A percentile compares a stretch with the other conserved stretches of the same genome.
Evolutionary conservation across 2,888 invertebrate species (phyloP).

Genomic region (Drosophila neutralis): DNA sequence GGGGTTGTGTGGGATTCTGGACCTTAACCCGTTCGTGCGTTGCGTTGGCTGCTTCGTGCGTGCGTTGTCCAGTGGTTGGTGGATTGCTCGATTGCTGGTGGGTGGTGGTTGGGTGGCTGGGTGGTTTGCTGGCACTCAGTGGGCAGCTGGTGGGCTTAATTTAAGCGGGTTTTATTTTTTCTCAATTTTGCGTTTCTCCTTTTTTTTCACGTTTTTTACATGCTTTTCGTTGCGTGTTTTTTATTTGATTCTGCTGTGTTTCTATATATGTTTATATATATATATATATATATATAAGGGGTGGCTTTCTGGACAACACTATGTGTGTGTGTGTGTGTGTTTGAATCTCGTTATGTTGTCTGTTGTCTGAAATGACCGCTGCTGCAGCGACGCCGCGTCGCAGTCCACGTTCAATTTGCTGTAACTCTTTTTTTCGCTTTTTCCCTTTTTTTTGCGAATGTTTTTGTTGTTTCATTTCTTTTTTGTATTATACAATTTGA

Average conservation of each 20-base stretch:
- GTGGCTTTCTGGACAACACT: slow-evolving; percentile 50
- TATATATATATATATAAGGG: slow-evolving; percentile 40
- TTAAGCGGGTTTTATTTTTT: slow-evolving; percentile 81
- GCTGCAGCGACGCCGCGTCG: slow-evolving; percentile 60
- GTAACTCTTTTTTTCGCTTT: slow-evolving; percentile 66
- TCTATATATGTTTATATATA: slow-evolving; percentile 40
- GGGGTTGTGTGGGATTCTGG: slow-evolving; percentile 29
- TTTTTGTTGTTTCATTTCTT: slow-evolving; percentile 17
- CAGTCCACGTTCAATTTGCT: slow-evolving; percentile 49
- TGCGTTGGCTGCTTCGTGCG: slow-evolving; percentile 62
- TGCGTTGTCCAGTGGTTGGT: slow-evolving; percentile 71
- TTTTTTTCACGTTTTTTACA: slow-evolving; percentile 55
- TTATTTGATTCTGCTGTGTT: slow-evolving; percentile 70
- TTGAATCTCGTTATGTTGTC: slow-evolving; percentile 76
- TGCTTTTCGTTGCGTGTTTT: slow-evolving; percentile 68
- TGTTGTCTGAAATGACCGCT: slow-evolving; percentile 78
- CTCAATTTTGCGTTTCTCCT: slow-evolving; percentile 70
- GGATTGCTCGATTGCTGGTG: slow-evolving; percentile 24
- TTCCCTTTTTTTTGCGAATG: slow-evolving; percentile 9
- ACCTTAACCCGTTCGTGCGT: slow-evolving; percentile 79
- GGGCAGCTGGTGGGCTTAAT: slow-evolving; percentile 77
- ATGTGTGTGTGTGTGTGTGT: slow-evolving; percentile 50
- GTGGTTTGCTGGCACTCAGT: slow-evolving; percentile 25
- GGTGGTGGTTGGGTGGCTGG: slow-evolving; percentile 24
- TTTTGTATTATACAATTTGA: slow-evolving; percentile 57